Conservation (phyloP, 2,113 vertebrate species). For the Rhinopomastus cyanomelas region DNA sequence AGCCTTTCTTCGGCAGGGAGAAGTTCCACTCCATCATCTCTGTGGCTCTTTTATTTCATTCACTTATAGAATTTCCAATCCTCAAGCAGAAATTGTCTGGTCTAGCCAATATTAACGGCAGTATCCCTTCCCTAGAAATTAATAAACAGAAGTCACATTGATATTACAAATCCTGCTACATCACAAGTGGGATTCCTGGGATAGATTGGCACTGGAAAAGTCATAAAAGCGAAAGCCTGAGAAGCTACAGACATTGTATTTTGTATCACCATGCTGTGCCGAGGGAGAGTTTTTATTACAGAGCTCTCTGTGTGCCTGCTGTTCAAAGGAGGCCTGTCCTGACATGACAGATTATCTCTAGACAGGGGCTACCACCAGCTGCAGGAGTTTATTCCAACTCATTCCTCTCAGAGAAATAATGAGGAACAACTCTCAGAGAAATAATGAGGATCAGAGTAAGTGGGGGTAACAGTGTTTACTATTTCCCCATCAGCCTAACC, state of each 20-base stretch:
- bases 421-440: neutral
- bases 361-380: neutral
- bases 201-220: neutral
- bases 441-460: neutral
- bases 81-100: neutral
- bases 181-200: neutral
- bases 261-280: accelerated
- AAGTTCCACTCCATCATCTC: too few relatives aligned
- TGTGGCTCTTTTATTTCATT: too few relatives aligned
- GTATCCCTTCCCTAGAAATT: neutral
- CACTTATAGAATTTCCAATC: neutral
- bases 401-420: neutral
- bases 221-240: neutral
- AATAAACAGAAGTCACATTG: accelerated
- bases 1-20: too few relatives aligned
- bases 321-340: neutral
- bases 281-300: neutral
- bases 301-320: neutral
- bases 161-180: neutral
- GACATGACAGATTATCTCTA: neutral
- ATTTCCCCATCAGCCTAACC: neutral
- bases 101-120: neutral
- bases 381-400: neutral
- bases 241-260: neutral
- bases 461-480: neutral